These are phyloP conservation scores for Mormyrus proboscirostris DNA, from an alignment of 2,797 vertebrate species.

Conservation along the genomic window DNA sequence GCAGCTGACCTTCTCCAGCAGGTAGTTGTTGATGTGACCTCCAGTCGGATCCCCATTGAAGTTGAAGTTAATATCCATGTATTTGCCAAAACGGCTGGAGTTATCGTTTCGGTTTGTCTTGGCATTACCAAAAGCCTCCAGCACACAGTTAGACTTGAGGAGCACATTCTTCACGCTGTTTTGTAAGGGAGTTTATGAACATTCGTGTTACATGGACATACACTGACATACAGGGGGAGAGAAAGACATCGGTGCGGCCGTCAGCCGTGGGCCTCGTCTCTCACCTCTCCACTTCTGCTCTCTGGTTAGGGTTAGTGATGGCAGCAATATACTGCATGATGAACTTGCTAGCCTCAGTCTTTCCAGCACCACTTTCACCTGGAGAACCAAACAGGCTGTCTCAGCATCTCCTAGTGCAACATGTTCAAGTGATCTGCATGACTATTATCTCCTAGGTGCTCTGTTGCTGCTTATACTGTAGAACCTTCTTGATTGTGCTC, in stretches of 20 bases:
- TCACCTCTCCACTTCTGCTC: conserved; percentile 83
- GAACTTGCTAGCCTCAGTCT: conserved; percentile 90
- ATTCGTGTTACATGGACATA: background rate
- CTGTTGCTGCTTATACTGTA: background rate
- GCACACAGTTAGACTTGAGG: conserved; percentile 84
- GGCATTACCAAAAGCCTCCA: conserved; percentile 88
- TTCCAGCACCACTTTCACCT: conserved; percentile 90
- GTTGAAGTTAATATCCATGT: conserved; percentile 96
- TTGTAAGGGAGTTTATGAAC: background rate
- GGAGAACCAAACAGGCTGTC: background rate
- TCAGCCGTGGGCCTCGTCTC: conserved; percentile 9
- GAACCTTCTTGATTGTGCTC: background rate
- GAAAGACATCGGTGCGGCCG: background rate
- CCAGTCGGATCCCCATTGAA: conserved; percentile 89
- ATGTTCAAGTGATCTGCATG: background rate
- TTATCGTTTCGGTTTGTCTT: conserved; percentile 92
- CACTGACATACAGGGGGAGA: background rate
- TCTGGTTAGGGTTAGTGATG: conserved; percentile 82
- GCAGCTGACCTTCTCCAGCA: conserved; percentile 82
- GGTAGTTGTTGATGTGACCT: conserved; percentile 90
- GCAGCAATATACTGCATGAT: conserved; percentile 94
- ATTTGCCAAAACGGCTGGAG: conserved; percentile 89
- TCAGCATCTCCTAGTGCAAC: background rate
- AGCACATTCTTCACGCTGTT: conserved; percentile 79
- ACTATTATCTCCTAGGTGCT: background rate